A percentile compares a stretch with the other conserved stretches of the same genome.
phyloP scores from a whole-genome alignment of 2,797 vertebrate genomes.

The Platyrinchus mystaceus region DNA sequence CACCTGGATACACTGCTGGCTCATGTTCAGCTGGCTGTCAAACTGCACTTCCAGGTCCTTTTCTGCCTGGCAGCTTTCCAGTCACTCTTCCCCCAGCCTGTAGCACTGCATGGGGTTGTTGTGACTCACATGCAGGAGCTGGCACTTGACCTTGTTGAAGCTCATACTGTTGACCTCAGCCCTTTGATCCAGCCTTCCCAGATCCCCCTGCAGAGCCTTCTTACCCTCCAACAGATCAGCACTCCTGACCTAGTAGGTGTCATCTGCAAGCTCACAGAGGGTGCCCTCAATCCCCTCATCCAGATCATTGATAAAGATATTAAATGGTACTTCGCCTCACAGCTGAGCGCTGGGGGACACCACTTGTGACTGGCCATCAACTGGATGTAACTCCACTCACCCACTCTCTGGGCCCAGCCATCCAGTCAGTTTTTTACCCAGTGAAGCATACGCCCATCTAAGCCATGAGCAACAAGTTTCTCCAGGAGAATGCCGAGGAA shows the following conservation, averaged over 20 bases:
- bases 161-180: background rate
- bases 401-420: too few relatives aligned
- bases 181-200: background rate
- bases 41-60: background rate
- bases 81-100: background rate
- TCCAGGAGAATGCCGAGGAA: background rate
- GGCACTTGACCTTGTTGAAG: background rate
- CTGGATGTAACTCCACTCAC: background rate
- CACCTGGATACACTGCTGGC: background rate
- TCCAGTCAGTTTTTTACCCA: fast-evolving
- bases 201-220: background rate
- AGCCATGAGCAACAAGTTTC: background rate
- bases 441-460: background rate
- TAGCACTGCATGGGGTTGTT: background rate
- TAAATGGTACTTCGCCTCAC: background rate
- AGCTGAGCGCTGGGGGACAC: background rate
- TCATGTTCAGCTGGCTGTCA: background rate
- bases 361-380: background rate
- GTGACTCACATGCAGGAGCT: background rate
- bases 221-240: background rate
- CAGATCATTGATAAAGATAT: background rate
- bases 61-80: background rate
- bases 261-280: background rate
- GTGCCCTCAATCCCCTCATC: background rate
- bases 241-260: background rate